Conservation (phyloP, 2,888 invertebrate genomes). For the Eupithecia subfuscata region DNA sequence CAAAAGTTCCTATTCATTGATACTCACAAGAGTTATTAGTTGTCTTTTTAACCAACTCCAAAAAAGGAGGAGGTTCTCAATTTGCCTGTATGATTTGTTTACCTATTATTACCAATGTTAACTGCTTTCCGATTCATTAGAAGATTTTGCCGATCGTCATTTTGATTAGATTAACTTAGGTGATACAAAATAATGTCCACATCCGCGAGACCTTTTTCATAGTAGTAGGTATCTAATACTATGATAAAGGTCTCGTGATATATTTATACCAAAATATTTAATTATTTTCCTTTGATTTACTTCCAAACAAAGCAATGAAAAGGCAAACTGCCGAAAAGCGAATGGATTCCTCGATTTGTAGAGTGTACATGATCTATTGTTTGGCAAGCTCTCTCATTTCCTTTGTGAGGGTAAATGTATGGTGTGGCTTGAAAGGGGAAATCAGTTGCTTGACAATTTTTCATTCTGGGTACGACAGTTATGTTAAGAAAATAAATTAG, state of each 20-base stretch:
- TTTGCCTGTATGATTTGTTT: neutral
- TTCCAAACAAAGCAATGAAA: slow-evolving; percentile 8
- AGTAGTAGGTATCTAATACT: too few relatives aligned
- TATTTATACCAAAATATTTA: too few relatives aligned
- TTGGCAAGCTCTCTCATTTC: slow-evolving; percentile 44
- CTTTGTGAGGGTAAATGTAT: slow-evolving; percentile 41
- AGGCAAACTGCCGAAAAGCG: slow-evolving; percentile 5
- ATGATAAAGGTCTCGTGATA: too few relatives aligned
- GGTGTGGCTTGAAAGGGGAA: slow-evolving; percentile 31
- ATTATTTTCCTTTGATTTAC: neutral
- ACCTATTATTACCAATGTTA: neutral
- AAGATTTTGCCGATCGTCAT: too few relatives aligned
- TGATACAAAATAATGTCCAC: too few relatives aligned
- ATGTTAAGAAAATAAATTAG: neutral
- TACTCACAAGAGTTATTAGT: too few relatives aligned
- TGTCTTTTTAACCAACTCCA: too few relatives aligned
- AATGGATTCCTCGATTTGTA: slow-evolving; percentile 9
- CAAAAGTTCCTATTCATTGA: too few relatives aligned
- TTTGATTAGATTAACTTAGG: too few relatives aligned
- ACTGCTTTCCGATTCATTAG: too few relatives aligned
- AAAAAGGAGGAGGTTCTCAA: too few relatives aligned
- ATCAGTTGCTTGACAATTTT: slow-evolving; percentile 31
- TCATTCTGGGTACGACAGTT: neutral
- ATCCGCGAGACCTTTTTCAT: too few relatives aligned
- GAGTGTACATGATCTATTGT: slow-evolving; percentile 42